A percentile compares a stretch with the other conserved stretches of the same genome.
These are phyloP conservation scores for Sylvietta virens DNA, from an alignment of 2,113 vertebrate genomes.

Conservation along the genomic window DNA sequence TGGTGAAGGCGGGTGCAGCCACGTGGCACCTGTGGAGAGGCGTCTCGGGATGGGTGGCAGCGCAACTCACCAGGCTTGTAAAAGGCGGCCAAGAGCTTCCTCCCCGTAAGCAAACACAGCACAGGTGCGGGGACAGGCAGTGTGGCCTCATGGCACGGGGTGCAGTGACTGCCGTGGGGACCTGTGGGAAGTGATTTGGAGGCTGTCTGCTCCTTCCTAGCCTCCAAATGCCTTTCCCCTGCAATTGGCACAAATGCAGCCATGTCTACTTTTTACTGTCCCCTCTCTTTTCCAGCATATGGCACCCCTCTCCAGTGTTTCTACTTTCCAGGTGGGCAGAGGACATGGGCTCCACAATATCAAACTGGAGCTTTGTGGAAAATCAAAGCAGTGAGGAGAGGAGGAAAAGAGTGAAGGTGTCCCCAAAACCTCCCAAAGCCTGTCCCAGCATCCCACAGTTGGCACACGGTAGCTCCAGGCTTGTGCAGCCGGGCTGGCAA, in stretches of 20 bases:
- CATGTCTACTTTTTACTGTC: not conserved
- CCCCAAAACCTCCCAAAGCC: not conserved
- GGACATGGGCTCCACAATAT: not conserved
- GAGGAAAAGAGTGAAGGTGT: accelerated
- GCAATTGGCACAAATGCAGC: not conserved
- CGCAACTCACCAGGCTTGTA: accelerated
- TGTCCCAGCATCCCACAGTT: accelerated
- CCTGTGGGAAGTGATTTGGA: not conserved
- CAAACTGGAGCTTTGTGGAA: not conserved
- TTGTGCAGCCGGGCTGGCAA: accelerated
- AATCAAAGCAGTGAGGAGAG: not conserved
- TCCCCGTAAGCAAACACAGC: not conserved
- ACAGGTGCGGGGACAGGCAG: not conserved
- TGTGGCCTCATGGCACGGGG: accelerated
- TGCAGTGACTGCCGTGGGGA: accelerated
- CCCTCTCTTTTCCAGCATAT: not conserved
- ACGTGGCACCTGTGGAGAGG: not conserved
- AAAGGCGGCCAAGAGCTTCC: not conserved
- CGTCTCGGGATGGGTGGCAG: accelerated
- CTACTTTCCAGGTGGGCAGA: not conserved
- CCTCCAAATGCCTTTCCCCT: not conserved
- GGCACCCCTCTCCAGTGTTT: not conserved
- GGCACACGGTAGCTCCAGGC: not conserved
- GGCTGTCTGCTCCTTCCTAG: not conserved
- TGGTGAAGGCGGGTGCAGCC: not conserved